Evolutionary conservation across 2,113 vertebrate species (phyloP).

Genomic region (Paramisgurnus dabryanus): DNA sequence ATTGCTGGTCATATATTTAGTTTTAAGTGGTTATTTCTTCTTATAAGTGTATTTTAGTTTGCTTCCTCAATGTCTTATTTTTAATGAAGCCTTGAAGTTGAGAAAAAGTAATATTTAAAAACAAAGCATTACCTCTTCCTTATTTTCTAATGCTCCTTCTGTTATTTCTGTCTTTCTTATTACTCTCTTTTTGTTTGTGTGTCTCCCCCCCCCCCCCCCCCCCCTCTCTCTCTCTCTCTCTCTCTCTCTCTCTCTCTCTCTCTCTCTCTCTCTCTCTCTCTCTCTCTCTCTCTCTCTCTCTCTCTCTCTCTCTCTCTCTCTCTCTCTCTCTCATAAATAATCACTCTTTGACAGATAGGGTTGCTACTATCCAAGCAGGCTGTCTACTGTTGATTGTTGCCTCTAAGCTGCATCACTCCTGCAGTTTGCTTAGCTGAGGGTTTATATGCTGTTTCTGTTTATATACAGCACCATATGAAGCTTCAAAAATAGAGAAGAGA

Average conservation of each 20-base stretch:
- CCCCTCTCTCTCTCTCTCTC: not conserved
- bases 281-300: constrained; percentile 1
- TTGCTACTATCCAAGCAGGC: constrained; percentile 5
- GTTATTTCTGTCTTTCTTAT: too few species aligned
- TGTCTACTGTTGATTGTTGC: constrained; percentile 13
- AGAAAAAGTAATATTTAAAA: not conserved
- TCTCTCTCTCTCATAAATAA: constrained; percentile 11
- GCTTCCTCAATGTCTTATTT: not conserved
- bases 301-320: not conserved
- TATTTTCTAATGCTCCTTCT: not conserved
- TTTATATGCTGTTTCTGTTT: constrained; percentile 20
- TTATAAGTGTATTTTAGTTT: constrained; percentile 1
- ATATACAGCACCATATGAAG: constrained; percentile 4
- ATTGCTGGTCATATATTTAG: not conserved
- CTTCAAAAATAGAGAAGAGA: not conserved
- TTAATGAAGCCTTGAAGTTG: not conserved
- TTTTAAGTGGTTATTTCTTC: not conserved
- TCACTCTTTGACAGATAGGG: constrained; percentile 30
- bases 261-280: too few species aligned
- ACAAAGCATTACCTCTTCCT: not conserved
- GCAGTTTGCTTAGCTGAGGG: constrained; percentile 1
- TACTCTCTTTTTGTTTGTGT: not conserved
- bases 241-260: not conserved
- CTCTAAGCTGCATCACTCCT: constrained; percentile 22
- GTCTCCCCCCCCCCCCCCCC: too few species aligned